These are phyloP conservation scores for Amphiprion ocellaris DNA, from an alignment of 2,113 vertebrate genomes.

Conservation along the genomic window DNA sequence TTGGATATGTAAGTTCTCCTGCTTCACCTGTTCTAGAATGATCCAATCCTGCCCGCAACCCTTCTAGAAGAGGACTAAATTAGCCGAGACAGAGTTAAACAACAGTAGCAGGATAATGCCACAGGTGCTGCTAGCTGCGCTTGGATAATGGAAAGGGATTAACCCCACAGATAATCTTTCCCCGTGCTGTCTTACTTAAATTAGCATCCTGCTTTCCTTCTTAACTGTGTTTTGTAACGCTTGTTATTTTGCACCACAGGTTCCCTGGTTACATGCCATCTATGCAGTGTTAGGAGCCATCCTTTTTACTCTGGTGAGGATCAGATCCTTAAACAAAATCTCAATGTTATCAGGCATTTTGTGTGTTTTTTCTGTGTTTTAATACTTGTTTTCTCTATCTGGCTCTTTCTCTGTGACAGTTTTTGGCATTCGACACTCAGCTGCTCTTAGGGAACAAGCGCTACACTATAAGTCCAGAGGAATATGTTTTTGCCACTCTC, in stretches of 20 bases:
- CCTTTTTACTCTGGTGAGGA: conserved; percentile 94
- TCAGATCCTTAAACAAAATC: neutral
- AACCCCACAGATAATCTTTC: conserved; percentile 54
- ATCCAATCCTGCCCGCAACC: neutral
- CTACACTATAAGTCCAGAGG: conserved; percentile 91
- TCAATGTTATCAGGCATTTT: neutral
- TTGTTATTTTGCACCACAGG: conserved; percentile 74
- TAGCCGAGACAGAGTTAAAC: conserved; percentile 41
- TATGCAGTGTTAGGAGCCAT: conserved; percentile 91
- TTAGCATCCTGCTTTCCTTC: conserved; percentile 40
- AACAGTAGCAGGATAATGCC: conserved; percentile 9
- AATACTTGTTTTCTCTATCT: neutral
- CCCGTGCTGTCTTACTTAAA: conserved; percentile 39
- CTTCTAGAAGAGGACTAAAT: conserved; percentile 33
- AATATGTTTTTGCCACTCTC: conserved; percentile 95
- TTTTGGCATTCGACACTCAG: conserved; percentile 96
- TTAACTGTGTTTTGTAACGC: conserved; percentile 46
- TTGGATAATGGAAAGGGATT: conserved; percentile 49
- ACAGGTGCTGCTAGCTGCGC: conserved; percentile 16
- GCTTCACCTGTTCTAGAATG: too few species aligned
- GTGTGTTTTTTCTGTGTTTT: neutral
- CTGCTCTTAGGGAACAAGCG: conserved; percentile 92
- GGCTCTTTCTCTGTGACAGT: conserved; percentile 80
- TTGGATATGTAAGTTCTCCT: conserved; percentile 89
- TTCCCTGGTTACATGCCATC: conserved; percentile 93